Base-by-base conservation (phyloP, 1,140 invertebrate species). In the Lepidurus couesii region DNA sequence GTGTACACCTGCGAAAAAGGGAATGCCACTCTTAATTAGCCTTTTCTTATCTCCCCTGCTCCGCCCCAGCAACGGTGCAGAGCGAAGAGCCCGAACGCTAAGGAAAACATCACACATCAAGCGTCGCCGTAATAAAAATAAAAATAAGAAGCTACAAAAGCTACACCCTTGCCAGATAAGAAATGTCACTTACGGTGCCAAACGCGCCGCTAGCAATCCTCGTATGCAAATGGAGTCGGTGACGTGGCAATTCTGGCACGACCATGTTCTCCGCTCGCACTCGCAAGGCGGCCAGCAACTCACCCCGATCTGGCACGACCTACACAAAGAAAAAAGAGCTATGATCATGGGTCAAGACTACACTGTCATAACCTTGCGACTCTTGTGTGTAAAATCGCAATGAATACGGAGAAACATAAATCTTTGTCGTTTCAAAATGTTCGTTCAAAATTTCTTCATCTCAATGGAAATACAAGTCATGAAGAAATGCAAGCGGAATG, bases 161-260 rank as follows among this genome's bases (percentile, higher is more conserved):
- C 53, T 65, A 65, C 53, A 65, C 53, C 53, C 53, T 21, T n/a
- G 53, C 53, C 53, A 65, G 53, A 65, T 65, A 65, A 65, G 53
- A 65, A 65, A 65, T 65, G n/a, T 77, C 84, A 86, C 87, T 88
- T 87, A 96, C 94, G 85, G 94, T 94, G 85, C 94, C 94, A 85
- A 95, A 97, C 75, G 93, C 92, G 80, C 95, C 95, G 85, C 95
- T 94, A 26, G 94, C 94, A 44, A 96, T 87, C 84, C 95, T 95
- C 73, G 94, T 93, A 78, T 96, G 88, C 90, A 95, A 95, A 80
- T 93, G 87, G 44, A 97, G 89, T 83, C 93, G 88, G 85, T 95
- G 92, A 81, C 94, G 87, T 79, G 93, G 92, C 85, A 96, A 93
- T 87, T 95, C 92, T 80, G 90, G 89, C 74, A 93, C 90, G 77